Conservation (phyloP, 2,113 vertebrate genomes). For the Rhinoderma darwinii region DNA sequence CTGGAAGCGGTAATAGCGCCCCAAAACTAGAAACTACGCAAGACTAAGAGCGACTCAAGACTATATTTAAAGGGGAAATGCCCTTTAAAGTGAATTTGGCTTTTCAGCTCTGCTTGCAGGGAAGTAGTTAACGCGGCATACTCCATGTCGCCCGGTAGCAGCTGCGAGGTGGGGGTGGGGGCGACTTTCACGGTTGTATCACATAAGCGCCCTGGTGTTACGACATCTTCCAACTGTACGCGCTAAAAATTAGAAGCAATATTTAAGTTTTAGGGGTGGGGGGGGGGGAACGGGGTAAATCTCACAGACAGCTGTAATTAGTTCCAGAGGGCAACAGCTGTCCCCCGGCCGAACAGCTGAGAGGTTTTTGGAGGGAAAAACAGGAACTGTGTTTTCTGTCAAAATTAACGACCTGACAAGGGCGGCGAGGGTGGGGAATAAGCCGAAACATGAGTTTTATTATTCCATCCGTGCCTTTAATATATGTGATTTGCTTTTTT, state of each 20-base stretch:
- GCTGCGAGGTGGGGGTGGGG: constrained; percentile 62
- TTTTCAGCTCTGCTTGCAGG: background rate
- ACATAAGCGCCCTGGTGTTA: constrained; percentile 60
- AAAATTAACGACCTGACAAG: constrained; percentile 76
- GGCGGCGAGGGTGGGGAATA: constrained; percentile 64
- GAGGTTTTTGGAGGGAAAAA: constrained; percentile 67
- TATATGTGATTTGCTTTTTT: constrained; percentile 50
- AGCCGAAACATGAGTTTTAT: constrained; percentile 58
- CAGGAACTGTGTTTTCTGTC: constrained; percentile 69
- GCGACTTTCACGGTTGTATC: constrained; percentile 55
- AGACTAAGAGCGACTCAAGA: background rate
- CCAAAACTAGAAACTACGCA: too few relatives aligned
- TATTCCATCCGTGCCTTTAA: constrained; percentile 34
- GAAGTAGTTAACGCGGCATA: constrained; percentile 30
- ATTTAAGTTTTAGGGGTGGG: constrained; percentile 63
- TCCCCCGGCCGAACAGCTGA: constrained; percentile 71
- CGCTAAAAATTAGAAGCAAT: constrained; percentile 71
- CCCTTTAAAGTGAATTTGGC: background rate
- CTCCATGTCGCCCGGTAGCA: constrained; percentile 62
- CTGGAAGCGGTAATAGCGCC: too few relatives aligned
- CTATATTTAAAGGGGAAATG: background rate
- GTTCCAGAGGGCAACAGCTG: constrained; percentile 76
- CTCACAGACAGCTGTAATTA: constrained; percentile 76
- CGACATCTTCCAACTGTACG: constrained; percentile 70
- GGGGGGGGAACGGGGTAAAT: constrained; percentile 64